Base-by-base conservation (phyloP, 92 coral and sea anemone species). In the Porites cylindrica region DNA sequence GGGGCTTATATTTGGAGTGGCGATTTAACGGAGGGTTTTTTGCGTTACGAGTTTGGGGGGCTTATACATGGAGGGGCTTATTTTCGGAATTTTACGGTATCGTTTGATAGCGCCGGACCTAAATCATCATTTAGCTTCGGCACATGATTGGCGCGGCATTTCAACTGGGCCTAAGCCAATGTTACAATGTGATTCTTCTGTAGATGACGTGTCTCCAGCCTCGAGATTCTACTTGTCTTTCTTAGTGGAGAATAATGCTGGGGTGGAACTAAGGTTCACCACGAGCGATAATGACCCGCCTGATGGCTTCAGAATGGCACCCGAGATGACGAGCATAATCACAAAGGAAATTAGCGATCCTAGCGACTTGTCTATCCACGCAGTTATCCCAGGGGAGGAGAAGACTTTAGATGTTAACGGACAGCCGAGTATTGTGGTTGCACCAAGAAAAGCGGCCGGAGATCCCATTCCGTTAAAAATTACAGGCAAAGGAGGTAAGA, bases 251-350 rank as follows among this genome's bases (percentile, higher is more conserved):
- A 97, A 95, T 89, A 85, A 91, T 75, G 94, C 86, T 2, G 91
- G 92, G 62, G 81, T 84, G 12, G 74, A 76, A 7, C 79, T 88
- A 3, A 83, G 91, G 38, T 72, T 97, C 23, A 83, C 89, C 66
- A 93, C 98, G 2, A 93, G 95, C 62, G 99, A 97, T 77, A 97
- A 95, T 74, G 98, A 97, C 74, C 99, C 99, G 12, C 90, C 97
- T 5, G 97, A 93, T 24, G 98, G 98, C 14, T 86, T 87, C 51
- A 88, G 84, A 7, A 68, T 97, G 60, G 92, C 83, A 20, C 96
- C 99, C 10, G 91, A 79, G 58, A 75, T 87, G 67, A 81, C 70
- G 12, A 90, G 91, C 61, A 84, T 91, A 52, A 84, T 97, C 56
- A 92, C 97, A 18, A 97, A 97, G 86, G 97, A 92, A 54, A 67